These are phyloP conservation scores for Vombatus ursinus DNA, from an alignment of 2,113 vertebrate genomes.

Conservation along the genomic window DNA sequence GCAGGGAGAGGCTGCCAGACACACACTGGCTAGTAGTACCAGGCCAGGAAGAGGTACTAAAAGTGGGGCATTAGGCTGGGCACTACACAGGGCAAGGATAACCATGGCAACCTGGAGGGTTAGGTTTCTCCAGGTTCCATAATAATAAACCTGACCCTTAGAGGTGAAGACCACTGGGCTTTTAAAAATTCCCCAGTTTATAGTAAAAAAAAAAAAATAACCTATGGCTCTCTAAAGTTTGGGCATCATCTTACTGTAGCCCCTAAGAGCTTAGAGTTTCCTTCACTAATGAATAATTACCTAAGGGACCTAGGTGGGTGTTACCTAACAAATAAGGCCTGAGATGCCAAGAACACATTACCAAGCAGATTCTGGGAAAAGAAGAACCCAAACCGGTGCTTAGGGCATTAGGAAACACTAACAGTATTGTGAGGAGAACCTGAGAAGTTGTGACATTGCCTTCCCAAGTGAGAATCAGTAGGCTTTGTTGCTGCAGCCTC, in stretches of 20 bases:
- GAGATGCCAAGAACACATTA: not conserved
- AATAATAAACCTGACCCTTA: not conserved
- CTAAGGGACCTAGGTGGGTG: not conserved
- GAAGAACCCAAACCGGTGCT: not conserved
- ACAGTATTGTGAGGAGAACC: not conserved
- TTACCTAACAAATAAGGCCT: not conserved
- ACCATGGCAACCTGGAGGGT: not conserved
- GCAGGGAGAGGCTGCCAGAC: not conserved
- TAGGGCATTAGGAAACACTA: not conserved
- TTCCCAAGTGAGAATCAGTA: not conserved
- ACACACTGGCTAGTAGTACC: not conserved
- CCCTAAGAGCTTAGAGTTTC: not conserved
- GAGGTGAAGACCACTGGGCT: not conserved
- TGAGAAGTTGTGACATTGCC: not conserved
- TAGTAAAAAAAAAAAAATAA: too few relatives aligned
- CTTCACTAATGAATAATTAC: not conserved
- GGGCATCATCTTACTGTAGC: not conserved
- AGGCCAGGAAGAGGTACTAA: not conserved
- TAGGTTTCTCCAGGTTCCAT: not conserved
- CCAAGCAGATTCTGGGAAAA: not conserved
- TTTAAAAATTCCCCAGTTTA: not conserved
- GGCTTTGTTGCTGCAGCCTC: not conserved
- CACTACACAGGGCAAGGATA: not conserved
- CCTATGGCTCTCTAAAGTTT: not conserved
- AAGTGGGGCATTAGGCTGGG: not conserved